Evolutionary conservation across 2,113 vertebrate genomes (phyloP).

Genomic region (zebrafish (Danio rerio)): GRCz12tu NC_133178.1:34934501-34935000

Average conservation of each 20-base stretch:
- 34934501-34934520: neutral
- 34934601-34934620: neutral
- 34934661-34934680: neutral
- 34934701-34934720: neutral
- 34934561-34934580: neutral
- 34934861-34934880: slow-evolving; percentile 12
- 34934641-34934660: slow-evolving; percentile 2
- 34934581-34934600: neutral
- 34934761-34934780: slow-evolving; percentile 10
- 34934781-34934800: slow-evolving; percentile 31
- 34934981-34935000: neutral
- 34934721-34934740: slow-evolving; percentile 12
- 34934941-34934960: neutral
- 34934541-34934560: neutral
- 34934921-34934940: neutral
- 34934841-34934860: neutral
- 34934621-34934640: neutral
- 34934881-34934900: neutral
- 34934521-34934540: neutral
- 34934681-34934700: neutral
- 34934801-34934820: neutral
- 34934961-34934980: neutral
- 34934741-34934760: neutral
- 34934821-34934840: neutral
- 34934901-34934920: neutral